phyloP scores from a whole-genome alignment of 2,888 invertebrate genomes.

The Parnassius smintheus region DNA sequence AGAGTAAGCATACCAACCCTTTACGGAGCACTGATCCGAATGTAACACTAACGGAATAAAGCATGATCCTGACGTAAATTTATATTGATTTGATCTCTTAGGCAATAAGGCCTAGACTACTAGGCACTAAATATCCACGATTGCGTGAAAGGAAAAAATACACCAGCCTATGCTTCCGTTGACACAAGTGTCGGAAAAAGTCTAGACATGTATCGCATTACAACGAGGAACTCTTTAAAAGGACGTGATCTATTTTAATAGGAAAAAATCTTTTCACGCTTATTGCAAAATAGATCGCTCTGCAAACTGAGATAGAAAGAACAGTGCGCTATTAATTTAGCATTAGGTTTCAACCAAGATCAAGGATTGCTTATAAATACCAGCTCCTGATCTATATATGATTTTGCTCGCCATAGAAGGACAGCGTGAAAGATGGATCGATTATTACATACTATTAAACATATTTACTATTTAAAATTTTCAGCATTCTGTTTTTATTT shows the following conservation, averaged over 20 bases:
- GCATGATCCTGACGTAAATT: conserved; percentile 39
- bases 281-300: conserved; percentile 22
- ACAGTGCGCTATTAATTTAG: conserved; percentile 19
- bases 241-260: conserved; percentile 15
- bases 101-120: conserved; percentile 35
- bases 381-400: conserved; percentile 1
- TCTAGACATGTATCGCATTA: conserved; percentile 19
- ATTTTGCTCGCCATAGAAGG: neutral
- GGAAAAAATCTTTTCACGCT: conserved; percentile 12
- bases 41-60: conserved; percentile 50
- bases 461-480: too few relatives aligned
- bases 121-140: conserved; percentile 25
- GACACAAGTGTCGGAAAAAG: conserved; percentile 27
- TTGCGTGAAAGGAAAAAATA: conserved; percentile 24
- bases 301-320: conserved; percentile 14
- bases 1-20: conserved; percentile 49
- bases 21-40: conserved; percentile 45
- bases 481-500: too few relatives aligned
- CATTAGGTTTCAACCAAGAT: conserved; percentile 2
- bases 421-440: neutral
- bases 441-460: too few relatives aligned
- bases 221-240: conserved; percentile 16
- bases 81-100: conserved; percentile 43
- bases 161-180: conserved; percentile 16
- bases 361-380: conserved; percentile 17